A percentile compares a stretch with the other conserved stretches of the same genome.
Evolutionary conservation across 2,888 invertebrate species (phyloP).

Genomic region (Pantelozetes paolii): DNA sequence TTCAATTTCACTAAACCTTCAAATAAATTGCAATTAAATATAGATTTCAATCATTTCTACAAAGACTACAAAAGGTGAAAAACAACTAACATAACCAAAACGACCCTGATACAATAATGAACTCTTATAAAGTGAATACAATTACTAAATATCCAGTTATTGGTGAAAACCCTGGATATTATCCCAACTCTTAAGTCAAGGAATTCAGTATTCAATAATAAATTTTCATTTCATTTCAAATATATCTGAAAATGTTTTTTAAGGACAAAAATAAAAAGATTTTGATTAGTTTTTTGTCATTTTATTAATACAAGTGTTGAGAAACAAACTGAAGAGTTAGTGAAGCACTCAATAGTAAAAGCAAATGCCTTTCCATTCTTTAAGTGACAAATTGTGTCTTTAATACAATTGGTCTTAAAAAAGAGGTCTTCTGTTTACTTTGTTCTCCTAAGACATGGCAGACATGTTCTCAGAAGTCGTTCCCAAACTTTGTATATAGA

Average conservation of each 20-base stretch:
- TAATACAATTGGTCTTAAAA: slow-evolving; percentile 15
- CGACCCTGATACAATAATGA: no score
- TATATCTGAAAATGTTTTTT: neutral
- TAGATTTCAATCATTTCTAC: no score
- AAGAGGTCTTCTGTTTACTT: slow-evolving; percentile 25
- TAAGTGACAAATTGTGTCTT: slow-evolving; percentile 21
- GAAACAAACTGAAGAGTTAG: neutral
- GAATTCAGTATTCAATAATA: no score
- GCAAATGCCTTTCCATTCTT: slow-evolving; percentile 15
- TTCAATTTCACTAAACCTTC: no score
- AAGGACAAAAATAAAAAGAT: neutral
- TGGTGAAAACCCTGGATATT: no score
- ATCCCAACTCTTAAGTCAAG: no score
- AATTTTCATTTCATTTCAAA: neutral
- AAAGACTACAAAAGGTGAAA: no score
- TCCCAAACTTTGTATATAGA: neutral
- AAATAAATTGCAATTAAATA: no score
- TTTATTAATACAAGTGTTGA: slow-evolving; percentile 20
- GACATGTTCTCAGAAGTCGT: neutral
- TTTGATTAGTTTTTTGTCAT: neutral
- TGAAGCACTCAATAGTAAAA: neutral
- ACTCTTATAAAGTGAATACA: no score
- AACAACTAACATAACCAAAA: no score
- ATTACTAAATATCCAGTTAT: no score
- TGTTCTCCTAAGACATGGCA: slow-evolving; percentile 9